Conservation (phyloP, 2,113 vertebrate species). For the Saccopteryx leptura region DNA sequence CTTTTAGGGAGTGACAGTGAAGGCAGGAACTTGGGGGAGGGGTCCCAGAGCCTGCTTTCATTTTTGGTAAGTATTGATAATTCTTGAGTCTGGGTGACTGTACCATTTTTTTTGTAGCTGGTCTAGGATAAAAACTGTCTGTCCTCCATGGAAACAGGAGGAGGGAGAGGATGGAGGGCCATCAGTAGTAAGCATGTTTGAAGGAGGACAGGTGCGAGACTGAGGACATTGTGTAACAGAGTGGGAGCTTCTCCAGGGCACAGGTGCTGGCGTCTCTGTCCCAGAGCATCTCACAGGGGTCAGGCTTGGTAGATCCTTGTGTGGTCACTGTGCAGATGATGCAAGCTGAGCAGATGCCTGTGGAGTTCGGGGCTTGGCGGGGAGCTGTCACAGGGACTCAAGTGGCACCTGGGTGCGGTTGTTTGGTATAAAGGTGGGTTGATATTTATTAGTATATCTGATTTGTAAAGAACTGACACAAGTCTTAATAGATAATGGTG, state of each 20-base stretch:
- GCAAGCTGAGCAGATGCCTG: neutral
- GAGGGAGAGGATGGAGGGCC: neutral
- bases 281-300: neutral
- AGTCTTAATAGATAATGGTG: neutral
- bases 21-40: too few species aligned
- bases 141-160: neutral
- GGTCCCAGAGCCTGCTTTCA: neutral
- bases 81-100: neutral
- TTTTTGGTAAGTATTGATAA: neutral
- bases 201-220: neutral
- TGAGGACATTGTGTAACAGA: accelerated
- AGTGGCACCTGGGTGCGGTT: neutral
- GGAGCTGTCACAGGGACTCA: neutral
- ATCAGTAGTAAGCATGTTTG: neutral
- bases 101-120: neutral
- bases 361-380: too few species aligned
- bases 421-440: neutral
- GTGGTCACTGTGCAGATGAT: neutral
- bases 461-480: neutral
- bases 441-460: neutral
- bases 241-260: too few species aligned
- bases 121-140: neutral
- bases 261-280: neutral
- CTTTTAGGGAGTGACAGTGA: neutral
- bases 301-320: neutral